Evolutionary conservation across 2,888 invertebrate species (phyloP).

Genomic region (Agriotes lineatus): DNA sequence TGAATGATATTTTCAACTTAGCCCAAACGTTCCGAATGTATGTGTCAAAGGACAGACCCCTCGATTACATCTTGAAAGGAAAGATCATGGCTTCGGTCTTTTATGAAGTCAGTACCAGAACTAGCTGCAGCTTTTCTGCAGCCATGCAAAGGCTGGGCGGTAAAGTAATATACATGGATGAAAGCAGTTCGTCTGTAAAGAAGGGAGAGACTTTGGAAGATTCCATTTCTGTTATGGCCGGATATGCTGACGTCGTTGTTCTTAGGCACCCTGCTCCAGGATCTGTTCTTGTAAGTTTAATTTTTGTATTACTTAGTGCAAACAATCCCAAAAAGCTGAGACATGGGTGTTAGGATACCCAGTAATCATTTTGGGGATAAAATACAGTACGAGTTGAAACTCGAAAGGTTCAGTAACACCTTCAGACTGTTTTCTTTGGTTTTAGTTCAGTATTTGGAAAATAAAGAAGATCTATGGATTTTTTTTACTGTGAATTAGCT

Average conservation of each 20-base stretch:
- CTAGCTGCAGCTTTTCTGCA: conserved; percentile 94
- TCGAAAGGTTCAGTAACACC: no score
- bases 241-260: conserved; percentile 94
- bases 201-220: conserved; percentile 97
- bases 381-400: no score
- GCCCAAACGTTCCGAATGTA: conserved; percentile 89
- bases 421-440: no score
- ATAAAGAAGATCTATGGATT: no score
- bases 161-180: conserved; percentile 90
- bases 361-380: no score
- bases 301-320: neutral
- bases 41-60: conserved; percentile 84
- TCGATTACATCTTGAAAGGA: conserved; percentile 90
- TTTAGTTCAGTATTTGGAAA: no score
- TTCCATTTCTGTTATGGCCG: conserved; percentile 87
- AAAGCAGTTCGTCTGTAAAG: conserved; percentile 90
- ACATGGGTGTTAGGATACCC: no score
- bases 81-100: conserved; percentile 97
- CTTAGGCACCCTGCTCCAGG: conserved; percentile 94
- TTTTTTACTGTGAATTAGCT: no score
- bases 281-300: conserved; percentile 82
- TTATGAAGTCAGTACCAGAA: conserved; percentile 97
- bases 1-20: conserved; percentile 94
- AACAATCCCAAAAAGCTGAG: no score
- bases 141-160: conserved; percentile 98